These are phyloP conservation scores for Melanerpes aurifrons DNA, from an alignment of 2,113 vertebrate genomes.

Conservation along the genomic window DNA sequence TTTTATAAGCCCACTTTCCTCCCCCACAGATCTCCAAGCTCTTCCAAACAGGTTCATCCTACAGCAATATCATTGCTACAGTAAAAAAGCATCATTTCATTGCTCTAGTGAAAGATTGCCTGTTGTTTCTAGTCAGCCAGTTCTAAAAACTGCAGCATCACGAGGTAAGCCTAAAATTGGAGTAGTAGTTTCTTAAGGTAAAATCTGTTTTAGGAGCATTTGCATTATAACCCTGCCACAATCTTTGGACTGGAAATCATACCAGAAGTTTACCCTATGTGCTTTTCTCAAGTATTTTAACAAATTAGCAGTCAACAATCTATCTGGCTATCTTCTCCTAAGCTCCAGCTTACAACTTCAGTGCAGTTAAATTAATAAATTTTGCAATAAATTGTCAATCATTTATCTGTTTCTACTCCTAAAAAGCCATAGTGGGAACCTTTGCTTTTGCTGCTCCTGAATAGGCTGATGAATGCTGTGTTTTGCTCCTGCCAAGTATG, in stretches of 20 bases:
- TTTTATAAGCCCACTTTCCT: slow-evolving; percentile 24
- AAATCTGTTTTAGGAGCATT: background rate
- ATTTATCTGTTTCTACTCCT: background rate
- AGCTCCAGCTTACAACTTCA: background rate
- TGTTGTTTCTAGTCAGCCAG: background rate
- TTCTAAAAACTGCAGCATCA: background rate
- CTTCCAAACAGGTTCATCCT: slow-evolving; percentile 22
- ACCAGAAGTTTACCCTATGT: background rate
- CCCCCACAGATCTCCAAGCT: background rate
- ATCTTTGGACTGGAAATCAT: background rate
- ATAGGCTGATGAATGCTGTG: background rate
- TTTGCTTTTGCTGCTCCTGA: background rate
- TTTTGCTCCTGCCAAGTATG: background rate
- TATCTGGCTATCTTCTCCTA: background rate
- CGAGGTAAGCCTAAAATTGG: background rate
- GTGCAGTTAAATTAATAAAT: background rate
- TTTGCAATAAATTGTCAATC: background rate
- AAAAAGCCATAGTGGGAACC: background rate
- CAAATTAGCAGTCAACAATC: background rate
- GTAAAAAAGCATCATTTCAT: background rate
- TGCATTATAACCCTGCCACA: background rate
- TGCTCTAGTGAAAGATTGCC: background rate
- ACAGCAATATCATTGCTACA: background rate
- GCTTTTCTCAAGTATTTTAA: background rate
- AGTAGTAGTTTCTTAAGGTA: background rate